These are phyloP conservation scores for Lacanobia wlatinum DNA, from an alignment of 2,888 invertebrate genomes.

Conservation along the genomic window DNA sequence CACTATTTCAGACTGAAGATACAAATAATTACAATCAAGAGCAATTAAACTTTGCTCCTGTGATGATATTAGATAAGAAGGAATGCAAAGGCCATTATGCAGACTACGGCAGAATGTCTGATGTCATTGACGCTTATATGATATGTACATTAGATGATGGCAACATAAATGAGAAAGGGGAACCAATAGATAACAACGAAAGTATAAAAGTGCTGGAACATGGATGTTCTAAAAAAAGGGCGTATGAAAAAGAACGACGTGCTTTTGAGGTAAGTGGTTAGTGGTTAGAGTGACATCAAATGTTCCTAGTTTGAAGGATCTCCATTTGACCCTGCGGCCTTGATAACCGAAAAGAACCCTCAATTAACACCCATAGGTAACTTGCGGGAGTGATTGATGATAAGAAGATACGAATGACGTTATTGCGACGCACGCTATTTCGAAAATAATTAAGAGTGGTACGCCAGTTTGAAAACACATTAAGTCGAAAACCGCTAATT, in stretches of 20 bases:
- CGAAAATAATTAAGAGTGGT: too few relatives aligned
- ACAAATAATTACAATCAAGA: conserved; percentile 62
- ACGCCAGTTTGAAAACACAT: too few relatives aligned
- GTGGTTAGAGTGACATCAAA: not conserved
- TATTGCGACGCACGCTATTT: too few relatives aligned
- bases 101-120: conserved; percentile 43
- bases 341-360: not conserved
- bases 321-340: not conserved
- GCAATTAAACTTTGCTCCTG: conserved; percentile 62
- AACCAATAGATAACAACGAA: not conserved
- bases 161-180: conserved; percentile 55
- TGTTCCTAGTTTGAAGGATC: not conserved
- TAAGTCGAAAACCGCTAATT: too few relatives aligned
- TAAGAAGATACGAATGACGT: too few relatives aligned
- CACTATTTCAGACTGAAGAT: conserved; percentile 60
- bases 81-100: conserved; percentile 64
- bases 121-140: conserved; percentile 72
- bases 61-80: conserved; percentile 61
- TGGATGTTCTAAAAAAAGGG: conserved; percentile 15
- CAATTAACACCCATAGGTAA: not conserved
- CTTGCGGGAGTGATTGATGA: too few relatives aligned
- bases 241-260: not conserved
- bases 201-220: not conserved
- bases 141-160: conserved; percentile 69
- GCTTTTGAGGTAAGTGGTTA: conserved; percentile 12